Evolutionary conservation across 2,797 vertebrate genomes (phyloP).

Genomic region (Hydrophis major): DNA sequence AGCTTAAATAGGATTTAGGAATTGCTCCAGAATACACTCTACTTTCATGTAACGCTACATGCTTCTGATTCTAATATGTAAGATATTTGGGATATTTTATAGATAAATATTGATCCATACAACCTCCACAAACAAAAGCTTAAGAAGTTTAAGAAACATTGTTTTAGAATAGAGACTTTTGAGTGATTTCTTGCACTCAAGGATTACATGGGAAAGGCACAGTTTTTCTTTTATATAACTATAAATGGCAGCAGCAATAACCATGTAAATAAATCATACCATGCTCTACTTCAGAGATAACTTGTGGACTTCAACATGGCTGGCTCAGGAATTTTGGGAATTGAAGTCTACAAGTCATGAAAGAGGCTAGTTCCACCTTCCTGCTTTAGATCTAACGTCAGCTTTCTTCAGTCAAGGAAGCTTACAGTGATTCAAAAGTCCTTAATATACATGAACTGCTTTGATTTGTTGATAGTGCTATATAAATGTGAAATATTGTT

Average conservation of each 20-base stretch:
- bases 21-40: not conserved
- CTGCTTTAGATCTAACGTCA: not conserved
- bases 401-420: not conserved
- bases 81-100: not conserved
- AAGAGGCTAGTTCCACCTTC: not conserved
- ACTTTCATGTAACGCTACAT: too few species aligned
- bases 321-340: not conserved
- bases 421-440: not conserved
- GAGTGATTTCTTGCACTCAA: not conserved
- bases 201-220: not conserved
- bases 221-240: not conserved
- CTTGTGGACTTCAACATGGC: not conserved
- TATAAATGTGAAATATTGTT: not conserved
- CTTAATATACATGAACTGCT: not conserved
- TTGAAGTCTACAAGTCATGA: not conserved
- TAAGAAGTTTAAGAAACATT: not conserved
- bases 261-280: not conserved
- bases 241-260: not conserved
- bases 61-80: too few species aligned
- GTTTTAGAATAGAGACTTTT: not conserved
- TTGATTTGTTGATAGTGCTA: not conserved
- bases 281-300: not conserved
- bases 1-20: not conserved
- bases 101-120: not conserved
- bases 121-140: not conserved